Percentiles rank a stretch among this genome's conserved stretches.
These are phyloP conservation scores for Phrixothrix hirtus DNA, from an alignment of 2,888 invertebrate species.

Conservation along the genomic window DNA sequence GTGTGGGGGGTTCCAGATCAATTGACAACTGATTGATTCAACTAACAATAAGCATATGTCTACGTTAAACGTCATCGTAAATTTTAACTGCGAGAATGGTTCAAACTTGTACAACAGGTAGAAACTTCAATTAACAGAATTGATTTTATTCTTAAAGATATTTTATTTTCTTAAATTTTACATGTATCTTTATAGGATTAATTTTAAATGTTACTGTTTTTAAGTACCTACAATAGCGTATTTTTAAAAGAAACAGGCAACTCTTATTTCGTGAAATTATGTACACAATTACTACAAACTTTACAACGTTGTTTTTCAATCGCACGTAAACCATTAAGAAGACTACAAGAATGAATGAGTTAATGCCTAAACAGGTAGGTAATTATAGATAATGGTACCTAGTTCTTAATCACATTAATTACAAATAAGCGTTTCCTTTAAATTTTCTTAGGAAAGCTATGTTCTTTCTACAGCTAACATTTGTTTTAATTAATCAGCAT, in stretches of 20 bases:
- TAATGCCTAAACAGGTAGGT: too few species aligned
- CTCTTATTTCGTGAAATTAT: neutral
- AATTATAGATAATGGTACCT: too few species aligned
- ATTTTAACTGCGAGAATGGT: conserved; percentile 42
- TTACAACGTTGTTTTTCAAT: neutral
- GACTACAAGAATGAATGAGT: too few species aligned
- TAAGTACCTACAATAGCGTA: neutral
- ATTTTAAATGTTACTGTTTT: conserved; percentile 13
- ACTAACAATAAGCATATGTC: conserved; percentile 50
- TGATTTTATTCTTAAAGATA: conserved; percentile 18
- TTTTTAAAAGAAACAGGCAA: neutral
- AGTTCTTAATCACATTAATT: too few species aligned
- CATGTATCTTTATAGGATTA: conserved; percentile 4
- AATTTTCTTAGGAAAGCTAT: too few species aligned
- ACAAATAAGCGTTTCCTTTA: too few species aligned
- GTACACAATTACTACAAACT: neutral
- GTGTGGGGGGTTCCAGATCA: conserved; percentile 46
- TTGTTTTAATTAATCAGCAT: too few species aligned
- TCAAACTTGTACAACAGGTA: conserved; percentile 23
- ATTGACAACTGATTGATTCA: conserved; percentile 57
- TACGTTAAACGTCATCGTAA: conserved; percentile 46
- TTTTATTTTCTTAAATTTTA: conserved; percentile 8
- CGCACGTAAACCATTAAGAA: neutral
- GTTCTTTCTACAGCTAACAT: too few species aligned
- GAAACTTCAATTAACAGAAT: conserved; percentile 29